Percentiles rank a stretch among this genome's conserved stretches.
phyloP scores from a whole-genome alignment of 2,113 vertebrate genomes.

The Embiotoca jacksoni region DNA sequence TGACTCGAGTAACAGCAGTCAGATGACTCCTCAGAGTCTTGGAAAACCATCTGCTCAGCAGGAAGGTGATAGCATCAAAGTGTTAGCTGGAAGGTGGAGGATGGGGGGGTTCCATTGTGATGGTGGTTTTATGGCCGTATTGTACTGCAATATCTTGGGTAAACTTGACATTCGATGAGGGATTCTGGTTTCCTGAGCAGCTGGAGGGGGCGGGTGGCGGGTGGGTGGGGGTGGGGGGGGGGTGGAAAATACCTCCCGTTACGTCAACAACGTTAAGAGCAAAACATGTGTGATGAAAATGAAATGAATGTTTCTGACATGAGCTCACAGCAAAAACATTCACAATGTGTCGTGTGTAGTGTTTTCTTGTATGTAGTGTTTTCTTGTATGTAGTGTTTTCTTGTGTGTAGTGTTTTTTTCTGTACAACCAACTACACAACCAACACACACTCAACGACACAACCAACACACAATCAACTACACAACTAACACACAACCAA shows the following conservation, averaged over 20 bases:
- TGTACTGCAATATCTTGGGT: constrained; percentile 68
- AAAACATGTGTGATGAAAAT: constrained; percentile 1
- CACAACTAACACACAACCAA: too few relatives aligned
- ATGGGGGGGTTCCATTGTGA: constrained; percentile 60
- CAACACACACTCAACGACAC: too few relatives aligned
- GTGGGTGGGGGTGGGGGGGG: constrained; percentile 37
- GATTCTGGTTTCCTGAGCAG: constrained; percentile 63
- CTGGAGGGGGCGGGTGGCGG: constrained; percentile 40
- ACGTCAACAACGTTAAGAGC: too few relatives aligned
- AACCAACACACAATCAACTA: too few relatives aligned
- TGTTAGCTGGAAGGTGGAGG: constrained; percentile 46
- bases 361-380: too few relatives aligned
- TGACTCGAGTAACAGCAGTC: constrained; percentile 41
- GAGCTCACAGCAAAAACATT: neutral
- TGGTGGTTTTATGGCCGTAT: constrained; percentile 63
- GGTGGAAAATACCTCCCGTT: constrained; percentile 55
- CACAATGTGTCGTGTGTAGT: too few relatives aligned
- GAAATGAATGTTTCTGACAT: neutral
- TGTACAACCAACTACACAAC: too few relatives aligned
- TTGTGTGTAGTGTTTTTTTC: too few relatives aligned
- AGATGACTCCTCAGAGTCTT: constrained; percentile 60
- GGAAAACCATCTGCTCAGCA: constrained; percentile 72
- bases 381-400: too few relatives aligned
- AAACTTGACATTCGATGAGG: constrained; percentile 72
- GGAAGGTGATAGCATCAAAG: constrained; percentile 73